Evolutionary conservation across 2,797 vertebrate species (phyloP), one percentile per base, ranked within the genome.

Genomic region (Choloepus didactylus): DNA sequence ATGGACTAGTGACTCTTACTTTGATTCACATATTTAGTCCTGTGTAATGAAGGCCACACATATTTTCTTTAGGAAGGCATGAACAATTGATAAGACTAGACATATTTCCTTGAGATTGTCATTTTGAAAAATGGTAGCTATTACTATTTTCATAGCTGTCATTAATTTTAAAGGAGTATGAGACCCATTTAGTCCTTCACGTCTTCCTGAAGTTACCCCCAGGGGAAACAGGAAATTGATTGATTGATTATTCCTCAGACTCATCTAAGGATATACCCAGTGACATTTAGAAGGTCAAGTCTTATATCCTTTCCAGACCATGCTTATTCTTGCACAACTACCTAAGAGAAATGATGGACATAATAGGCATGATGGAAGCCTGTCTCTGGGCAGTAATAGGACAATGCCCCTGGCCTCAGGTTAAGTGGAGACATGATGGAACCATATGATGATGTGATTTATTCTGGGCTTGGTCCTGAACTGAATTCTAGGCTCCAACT

Each of bases 401-500:
- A 81, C 67, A 70, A 72, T 64, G 18, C 11, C 31, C 89, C 41
- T 51, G 62, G 44, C 10, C 54, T 91, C 66, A 35, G 46, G 46
- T 90, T 95, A 89, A 94, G 60, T 72, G 88, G 83, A 85, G 54
- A 35, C 9, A 51, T 64, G 67, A 94, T 56, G 3, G 7, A 38
- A 38, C 66, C 62, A 27, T 90, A 87, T 92, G 77, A 51, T 31
- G 29, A 27, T 41, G 31, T 60, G 69, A 88, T 87, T 87, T 95
- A 94, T 83, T 87, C 72, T 81, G 62, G 41, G 31, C 27, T 54
- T 83, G 38, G 29, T 92, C 51, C 19, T 79, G 27, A 76, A 60
- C 56, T 93, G 49, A 93, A 86, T 67, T 73, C n/a, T 86, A 38
- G 64, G 44, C 81, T 94, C 72, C 75, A 59, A 44, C 46, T 67